A percentile compares a stretch with the other conserved stretches of the same genome.
Evolutionary conservation across 2,113 vertebrate species (phyloP).

Genomic region (Bubo bubo): DNA sequence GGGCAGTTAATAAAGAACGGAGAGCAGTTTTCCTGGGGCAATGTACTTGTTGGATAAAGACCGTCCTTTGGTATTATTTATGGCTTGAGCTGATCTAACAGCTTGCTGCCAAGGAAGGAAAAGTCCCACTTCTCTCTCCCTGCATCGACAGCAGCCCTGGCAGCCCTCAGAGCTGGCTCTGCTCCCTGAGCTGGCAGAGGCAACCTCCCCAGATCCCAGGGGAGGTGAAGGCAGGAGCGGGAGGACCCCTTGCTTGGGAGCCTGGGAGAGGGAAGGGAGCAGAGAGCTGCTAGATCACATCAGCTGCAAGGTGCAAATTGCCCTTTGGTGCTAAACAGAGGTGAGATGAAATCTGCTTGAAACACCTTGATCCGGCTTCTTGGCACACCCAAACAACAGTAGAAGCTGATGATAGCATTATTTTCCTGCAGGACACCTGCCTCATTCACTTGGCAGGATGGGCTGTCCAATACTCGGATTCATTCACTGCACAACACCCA

Average conservation of each 20-base stretch:
- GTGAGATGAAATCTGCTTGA: neutral
- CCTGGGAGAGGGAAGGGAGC: neutral
- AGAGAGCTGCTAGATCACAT: neutral
- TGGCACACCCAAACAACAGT: neutral
- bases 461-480: neutral
- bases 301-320: neutral
- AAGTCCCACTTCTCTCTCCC: neutral
- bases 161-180: neutral
- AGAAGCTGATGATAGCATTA: neutral
- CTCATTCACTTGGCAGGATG: neutral
- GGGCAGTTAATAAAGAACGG: neutral
- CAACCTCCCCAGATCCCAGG: neutral
- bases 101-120: neutral
- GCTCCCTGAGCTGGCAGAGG: neutral
- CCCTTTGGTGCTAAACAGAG: neutral
- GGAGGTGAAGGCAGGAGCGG: neutral
- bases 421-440: neutral
- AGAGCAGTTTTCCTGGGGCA: neutral
- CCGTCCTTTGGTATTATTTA: slow-evolving; percentile 22
- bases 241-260: neutral
- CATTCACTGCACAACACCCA: neutral
- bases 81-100: neutral
- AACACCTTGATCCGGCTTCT: neutral
- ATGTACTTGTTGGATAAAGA: neutral
- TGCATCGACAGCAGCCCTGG: neutral